phyloP scores from a whole-genome alignment of 2,888 invertebrate genomes.

The Macrophya alboannulata region DNA sequence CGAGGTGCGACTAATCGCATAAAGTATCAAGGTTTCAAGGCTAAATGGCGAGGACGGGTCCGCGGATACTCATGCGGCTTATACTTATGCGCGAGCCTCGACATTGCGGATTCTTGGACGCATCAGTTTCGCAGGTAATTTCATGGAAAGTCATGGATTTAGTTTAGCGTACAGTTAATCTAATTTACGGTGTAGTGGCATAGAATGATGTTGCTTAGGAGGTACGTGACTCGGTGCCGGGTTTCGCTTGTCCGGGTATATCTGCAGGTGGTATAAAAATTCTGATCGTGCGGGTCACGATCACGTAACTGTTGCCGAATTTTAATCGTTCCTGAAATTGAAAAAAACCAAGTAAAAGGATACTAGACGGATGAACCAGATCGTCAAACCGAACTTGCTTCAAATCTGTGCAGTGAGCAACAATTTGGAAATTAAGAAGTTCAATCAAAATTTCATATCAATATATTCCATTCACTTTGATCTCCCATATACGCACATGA shows the following conservation, averaged over 20 bases:
- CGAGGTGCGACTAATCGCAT: slow-evolving; percentile 30
- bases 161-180: slow-evolving; percentile 53
- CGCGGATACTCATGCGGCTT: neutral
- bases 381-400: neutral
- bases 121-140: slow-evolving; percentile 36
- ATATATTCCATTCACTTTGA: neutral
- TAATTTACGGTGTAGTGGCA: slow-evolving; percentile 37
- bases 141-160: slow-evolving; percentile 55
- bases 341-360: neutral
- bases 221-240: slow-evolving; percentile 40
- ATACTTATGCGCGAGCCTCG: neutral
- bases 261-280: slow-evolving; percentile 35
- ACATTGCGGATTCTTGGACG: slow-evolving; percentile 34
- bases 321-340: neutral
- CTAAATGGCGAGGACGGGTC: slow-evolving; percentile 21
- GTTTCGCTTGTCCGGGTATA: slow-evolving; percentile 11
- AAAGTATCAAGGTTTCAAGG: slow-evolving; percentile 52
- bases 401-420: neutral
- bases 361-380: neutral
- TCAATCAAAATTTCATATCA: neutral
- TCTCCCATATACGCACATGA: too few species aligned
- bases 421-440: neutral
- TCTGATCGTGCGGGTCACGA: slow-evolving; percentile 39
- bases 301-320: slow-evolving; percentile 43
- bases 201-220: slow-evolving; percentile 35